Base-by-base conservation (phyloP, 92 coral and sea anemone species). In the Isaurus tuberculatus region DNA sequence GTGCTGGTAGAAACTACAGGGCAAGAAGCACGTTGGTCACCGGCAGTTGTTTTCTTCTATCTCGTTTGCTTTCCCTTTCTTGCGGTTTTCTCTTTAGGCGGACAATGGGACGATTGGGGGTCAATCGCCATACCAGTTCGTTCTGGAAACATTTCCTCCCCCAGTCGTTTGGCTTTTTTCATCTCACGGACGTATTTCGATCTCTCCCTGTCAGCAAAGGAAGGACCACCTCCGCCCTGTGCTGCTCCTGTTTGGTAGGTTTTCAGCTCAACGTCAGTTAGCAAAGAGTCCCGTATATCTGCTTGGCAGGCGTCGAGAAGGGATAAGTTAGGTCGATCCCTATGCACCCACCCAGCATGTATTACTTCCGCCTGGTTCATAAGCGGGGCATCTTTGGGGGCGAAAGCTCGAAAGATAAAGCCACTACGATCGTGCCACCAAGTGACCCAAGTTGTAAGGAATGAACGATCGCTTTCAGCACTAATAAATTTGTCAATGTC, bases 1-100 rank as follows among this genome's bases (percentile, higher is more conserved):
- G 81, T 74, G 31, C 81, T 74, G 14, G 81, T 58, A 74, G 65
- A 74, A 74, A 72, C 53, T 30, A 72, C 79, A 72, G 43, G 55
- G 25, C 79, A 72, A 27, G 79, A 72, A 70, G 77, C 8, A 70
- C 27, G 53, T 70, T 70, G 8, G 42, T 70, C 77, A 70, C 42
- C 77, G 77, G 55, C 9, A 22, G 51, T 44, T 44, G 51, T 44
- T 44, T 44, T 44, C 51, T 44, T 44, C 51, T 44, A 17, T 44
- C 51, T 44, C 2, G 51, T 44, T 44, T 2, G 51, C 51, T 44
- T 44, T 44, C 51, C 51, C 51, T 44, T 44, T 44, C 11, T 44
- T 44, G 51, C 51, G 51, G 51, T 44, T 7, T 44, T 44, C 51
- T 44, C 51, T 44, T 44, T 44, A 2, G 51, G 51, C 51, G 51